These are phyloP conservation scores for Melangyna quadrimaculata DNA, from an alignment of 2,888 invertebrate species.

Conservation along the genomic window DNA sequence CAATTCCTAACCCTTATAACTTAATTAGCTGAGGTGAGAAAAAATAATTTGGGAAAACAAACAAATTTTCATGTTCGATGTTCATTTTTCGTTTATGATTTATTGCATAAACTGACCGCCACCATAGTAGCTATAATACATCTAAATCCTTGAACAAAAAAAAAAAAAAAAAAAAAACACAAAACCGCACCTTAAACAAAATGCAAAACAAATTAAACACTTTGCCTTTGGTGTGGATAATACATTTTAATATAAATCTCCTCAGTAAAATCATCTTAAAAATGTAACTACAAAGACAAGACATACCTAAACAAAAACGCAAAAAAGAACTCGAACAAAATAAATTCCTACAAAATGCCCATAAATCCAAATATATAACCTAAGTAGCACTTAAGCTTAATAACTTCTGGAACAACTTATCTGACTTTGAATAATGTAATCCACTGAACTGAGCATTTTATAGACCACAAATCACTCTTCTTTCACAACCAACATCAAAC, in stretches of 20 bases:
- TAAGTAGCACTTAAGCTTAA: slow-evolving; percentile 28
- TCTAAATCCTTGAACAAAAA: too few species aligned
- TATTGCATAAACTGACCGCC: background rate
- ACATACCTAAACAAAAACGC: background rate
- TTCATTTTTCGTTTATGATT: background rate
- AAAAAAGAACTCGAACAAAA: background rate
- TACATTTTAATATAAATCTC: slow-evolving; percentile 13
- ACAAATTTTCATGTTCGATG: background rate
- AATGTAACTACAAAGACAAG: slow-evolving; percentile 6
- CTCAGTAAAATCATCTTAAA: background rate
- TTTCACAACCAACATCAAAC: background rate
- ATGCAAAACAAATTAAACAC: slow-evolving; percentile 15
- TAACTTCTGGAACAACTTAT: slow-evolving; percentile 36
- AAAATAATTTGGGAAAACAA: background rate
- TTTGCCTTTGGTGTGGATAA: slow-evolving; percentile 1
- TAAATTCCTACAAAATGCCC: slow-evolving; percentile 9
- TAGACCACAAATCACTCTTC: slow-evolving; percentile 51
- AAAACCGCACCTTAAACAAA: background rate
- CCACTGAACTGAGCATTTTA: slow-evolving; percentile 60
- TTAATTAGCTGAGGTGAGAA: background rate
- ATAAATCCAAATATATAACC: slow-evolving; percentile 29
- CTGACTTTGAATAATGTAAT: slow-evolving; percentile 56
- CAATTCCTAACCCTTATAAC: background rate
- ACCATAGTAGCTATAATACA: too few species aligned
- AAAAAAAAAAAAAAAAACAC: too few species aligned